phyloP scores from a whole-genome alignment of 2,797 vertebrate species.

The Myotis myotis region DNA sequence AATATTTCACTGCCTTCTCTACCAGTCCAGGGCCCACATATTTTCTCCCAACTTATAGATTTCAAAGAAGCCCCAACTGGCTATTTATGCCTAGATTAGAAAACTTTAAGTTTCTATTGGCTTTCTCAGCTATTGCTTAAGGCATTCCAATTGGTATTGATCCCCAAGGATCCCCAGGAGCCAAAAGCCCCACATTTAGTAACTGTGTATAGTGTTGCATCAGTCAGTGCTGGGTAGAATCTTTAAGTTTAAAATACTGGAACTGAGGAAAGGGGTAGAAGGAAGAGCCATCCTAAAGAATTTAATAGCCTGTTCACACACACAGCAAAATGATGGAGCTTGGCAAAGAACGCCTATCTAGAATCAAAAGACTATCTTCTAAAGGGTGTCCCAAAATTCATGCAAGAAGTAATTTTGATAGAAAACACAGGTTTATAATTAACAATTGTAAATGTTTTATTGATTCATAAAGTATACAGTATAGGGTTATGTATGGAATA shows the following conservation, averaged over 20 bases:
- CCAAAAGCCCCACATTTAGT: background rate
- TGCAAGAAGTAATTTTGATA: no score
- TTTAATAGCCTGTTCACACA: background rate
- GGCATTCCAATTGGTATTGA: background rate
- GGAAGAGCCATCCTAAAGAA: background rate
- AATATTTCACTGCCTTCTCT: background rate
- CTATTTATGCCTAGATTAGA: background rate
- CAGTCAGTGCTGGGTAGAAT: background rate
- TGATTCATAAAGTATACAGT: no score
- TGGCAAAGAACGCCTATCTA: constrained; percentile 7
- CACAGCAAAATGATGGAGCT: background rate
- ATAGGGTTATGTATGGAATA: no score
- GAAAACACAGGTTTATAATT: no score
- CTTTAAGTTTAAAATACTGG: constrained; percentile 27
- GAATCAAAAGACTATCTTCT: constrained; percentile 1
- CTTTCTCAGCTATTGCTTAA: constrained; percentile 27
- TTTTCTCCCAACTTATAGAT: background rate
- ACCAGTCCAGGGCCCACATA: background rate
- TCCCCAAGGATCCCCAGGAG: background rate
- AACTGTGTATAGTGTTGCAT: background rate
- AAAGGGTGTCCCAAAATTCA: no score
- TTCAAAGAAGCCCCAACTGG: background rate
- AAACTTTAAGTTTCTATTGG: background rate
- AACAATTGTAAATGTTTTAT: no score
- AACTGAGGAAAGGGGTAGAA: background rate